phyloP scores from a whole-genome alignment of 64 coral and sea anemone genomes.

The Actinia equina region DNA sequence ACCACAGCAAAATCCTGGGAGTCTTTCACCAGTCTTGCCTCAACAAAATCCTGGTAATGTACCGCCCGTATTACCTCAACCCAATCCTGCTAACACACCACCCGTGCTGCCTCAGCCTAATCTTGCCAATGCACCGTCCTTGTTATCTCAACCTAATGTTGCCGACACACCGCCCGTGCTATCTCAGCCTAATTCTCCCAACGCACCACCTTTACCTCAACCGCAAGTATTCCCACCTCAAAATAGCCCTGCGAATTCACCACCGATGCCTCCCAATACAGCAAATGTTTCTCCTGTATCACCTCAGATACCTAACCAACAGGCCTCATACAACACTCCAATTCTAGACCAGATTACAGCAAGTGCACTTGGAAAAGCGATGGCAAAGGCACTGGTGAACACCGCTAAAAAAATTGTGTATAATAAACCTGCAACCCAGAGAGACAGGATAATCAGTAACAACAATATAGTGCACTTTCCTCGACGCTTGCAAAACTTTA shows the following conservation, averaged over 20 bases:
- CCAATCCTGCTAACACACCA: neutral
- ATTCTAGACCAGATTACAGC: slow-evolving; percentile 2
- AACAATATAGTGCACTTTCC: neutral
- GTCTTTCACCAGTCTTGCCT: neutral
- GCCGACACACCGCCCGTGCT: too few species aligned
- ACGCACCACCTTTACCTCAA: neutral
- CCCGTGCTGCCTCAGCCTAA: neutral
- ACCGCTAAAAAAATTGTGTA: slow-evolving; percentile 19
- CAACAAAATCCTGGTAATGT: neutral
- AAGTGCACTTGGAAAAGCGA: slow-evolving; percentile 3
- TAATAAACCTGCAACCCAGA: neutral
- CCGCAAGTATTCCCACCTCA: neutral
- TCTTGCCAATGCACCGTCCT: neutral
- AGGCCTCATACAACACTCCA: neutral
- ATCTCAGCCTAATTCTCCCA: neutral
- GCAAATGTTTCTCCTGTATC: neutral
- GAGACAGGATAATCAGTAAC: neutral
- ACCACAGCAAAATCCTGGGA: neutral
- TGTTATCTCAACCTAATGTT: neutral
- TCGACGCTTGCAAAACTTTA: neutral
- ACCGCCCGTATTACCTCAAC: neutral
- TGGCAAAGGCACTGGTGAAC: slow-evolving; percentile 5
- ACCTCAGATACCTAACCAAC: neutral
- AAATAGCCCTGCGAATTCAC: neutral
- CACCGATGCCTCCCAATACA: neutral